These are phyloP conservation scores for Megalops cyprinoides DNA, from an alignment of 2,797 vertebrate species.

Conservation along the genomic window DNA sequence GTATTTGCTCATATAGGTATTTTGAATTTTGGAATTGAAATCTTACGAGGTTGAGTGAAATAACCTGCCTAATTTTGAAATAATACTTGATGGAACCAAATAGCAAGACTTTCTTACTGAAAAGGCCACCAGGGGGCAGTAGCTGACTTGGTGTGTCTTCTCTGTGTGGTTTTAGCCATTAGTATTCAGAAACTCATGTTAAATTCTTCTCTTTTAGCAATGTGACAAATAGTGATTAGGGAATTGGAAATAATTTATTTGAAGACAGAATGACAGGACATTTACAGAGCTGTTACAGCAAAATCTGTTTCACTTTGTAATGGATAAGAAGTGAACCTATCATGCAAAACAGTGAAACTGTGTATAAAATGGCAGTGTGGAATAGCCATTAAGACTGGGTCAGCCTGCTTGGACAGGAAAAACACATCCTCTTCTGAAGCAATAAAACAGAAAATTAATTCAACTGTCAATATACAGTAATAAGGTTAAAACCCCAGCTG, in stretches of 20 bases:
- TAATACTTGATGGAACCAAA: neutral
- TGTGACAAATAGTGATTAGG: neutral
- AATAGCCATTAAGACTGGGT: neutral
- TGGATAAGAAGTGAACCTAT: neutral
- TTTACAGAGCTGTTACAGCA: neutral
- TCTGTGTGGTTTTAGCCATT: neutral
- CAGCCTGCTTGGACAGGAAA: neutral
- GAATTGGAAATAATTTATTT: neutral
- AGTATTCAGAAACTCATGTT: neutral
- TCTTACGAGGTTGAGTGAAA: too few relatives aligned
- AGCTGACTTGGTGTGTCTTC: neutral
- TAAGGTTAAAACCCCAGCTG: too few relatives aligned
- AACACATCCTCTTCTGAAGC: neutral
- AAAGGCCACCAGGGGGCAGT: constrained; percentile 11
- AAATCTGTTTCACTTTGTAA: neutral
- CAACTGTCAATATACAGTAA: neutral
- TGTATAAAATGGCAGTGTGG: neutral
- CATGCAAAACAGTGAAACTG: neutral
- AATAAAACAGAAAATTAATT: neutral
- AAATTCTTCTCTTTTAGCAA: neutral
- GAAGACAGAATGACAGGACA: neutral
- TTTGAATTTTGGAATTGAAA: too few relatives aligned
- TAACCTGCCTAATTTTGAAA: neutral
- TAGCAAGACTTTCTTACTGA: neutral
- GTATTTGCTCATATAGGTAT: too few relatives aligned